Conservation (phyloP, 2,113 vertebrate species). For the Parus major region DNA sequence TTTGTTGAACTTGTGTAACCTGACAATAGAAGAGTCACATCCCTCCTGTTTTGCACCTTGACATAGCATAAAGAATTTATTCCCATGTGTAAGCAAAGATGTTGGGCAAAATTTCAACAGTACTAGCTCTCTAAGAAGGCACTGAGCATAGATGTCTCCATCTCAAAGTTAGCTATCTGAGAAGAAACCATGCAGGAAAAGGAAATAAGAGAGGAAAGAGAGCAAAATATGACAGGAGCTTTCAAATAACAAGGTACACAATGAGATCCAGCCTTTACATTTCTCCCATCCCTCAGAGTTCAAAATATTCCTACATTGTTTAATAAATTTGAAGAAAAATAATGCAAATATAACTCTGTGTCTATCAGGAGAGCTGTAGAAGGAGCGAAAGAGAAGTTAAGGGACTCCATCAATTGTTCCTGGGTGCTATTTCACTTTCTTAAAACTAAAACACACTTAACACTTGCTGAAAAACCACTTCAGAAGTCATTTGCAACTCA, state of each 20-base stretch:
- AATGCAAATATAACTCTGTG: neutral
- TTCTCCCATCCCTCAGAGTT: neutral
- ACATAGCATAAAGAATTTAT: neutral
- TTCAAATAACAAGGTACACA: neutral
- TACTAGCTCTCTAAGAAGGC: neutral
- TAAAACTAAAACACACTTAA: neutral
- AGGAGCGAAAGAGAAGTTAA: neutral
- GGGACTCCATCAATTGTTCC: neutral
- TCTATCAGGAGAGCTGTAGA: neutral
- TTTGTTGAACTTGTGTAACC: neutral
- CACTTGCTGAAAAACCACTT: neutral
- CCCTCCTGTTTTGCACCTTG: neutral
- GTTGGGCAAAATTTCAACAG: neutral
- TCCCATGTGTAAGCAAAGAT: neutral
- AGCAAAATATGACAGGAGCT: neutral
- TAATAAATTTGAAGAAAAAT: neutral
- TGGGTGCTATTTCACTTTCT: neutral
- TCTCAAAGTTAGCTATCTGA: neutral
- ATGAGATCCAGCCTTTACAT: neutral
- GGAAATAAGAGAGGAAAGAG: neutral
- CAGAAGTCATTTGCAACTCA: neutral
- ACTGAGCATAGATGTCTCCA: neutral
- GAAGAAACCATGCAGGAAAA: neutral
- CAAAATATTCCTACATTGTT: neutral
- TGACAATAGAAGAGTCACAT: neutral